A percentile compares a stretch with the other conserved stretches of the same genome.
Evolutionary conservation across 2,888 invertebrate species (phyloP).

Genomic region (Melanchra persicariae): DNA sequence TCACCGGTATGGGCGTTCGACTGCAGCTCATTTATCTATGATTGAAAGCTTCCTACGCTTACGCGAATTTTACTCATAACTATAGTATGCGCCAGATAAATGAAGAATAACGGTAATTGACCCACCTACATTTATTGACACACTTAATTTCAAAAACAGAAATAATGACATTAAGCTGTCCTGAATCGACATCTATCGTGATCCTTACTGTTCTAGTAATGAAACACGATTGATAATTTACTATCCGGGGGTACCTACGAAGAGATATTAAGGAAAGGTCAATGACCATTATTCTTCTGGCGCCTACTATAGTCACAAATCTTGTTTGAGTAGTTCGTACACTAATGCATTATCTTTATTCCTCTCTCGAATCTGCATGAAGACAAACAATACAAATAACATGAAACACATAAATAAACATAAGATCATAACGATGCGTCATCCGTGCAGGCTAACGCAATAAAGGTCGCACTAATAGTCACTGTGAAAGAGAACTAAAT

Average conservation of each 20-base stretch:
- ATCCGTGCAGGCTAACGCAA: slow-evolving; percentile 77
- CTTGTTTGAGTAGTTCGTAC: neutral
- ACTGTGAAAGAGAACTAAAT: slow-evolving; percentile 88
- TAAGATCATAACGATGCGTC: slow-evolving; percentile 63
- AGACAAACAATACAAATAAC: slow-evolving; percentile 52
- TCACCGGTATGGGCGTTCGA: neutral
- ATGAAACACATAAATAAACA: slow-evolving; percentile 58
- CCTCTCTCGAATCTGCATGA: slow-evolving; percentile 26
- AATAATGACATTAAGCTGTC: too few species aligned
- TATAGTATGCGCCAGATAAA: too few species aligned
- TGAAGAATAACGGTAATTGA: too few species aligned
- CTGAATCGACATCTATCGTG: too few species aligned
- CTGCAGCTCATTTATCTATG: neutral
- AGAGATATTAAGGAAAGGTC: too few species aligned
- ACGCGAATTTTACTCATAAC: neutral
- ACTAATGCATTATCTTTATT: slow-evolving; percentile 1
- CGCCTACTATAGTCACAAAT: too few species aligned
- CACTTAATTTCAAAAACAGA: too few species aligned
- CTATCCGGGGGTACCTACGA: too few species aligned
- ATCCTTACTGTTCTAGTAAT: too few species aligned
- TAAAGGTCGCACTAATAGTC: slow-evolving; percentile 85
- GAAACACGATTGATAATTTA: too few species aligned
- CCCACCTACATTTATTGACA: too few species aligned
- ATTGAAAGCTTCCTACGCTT: neutral
- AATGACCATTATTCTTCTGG: too few species aligned